Base-by-base conservation (phyloP, 2,113 vertebrate species). In the Megatriorchis doriae region DNA sequence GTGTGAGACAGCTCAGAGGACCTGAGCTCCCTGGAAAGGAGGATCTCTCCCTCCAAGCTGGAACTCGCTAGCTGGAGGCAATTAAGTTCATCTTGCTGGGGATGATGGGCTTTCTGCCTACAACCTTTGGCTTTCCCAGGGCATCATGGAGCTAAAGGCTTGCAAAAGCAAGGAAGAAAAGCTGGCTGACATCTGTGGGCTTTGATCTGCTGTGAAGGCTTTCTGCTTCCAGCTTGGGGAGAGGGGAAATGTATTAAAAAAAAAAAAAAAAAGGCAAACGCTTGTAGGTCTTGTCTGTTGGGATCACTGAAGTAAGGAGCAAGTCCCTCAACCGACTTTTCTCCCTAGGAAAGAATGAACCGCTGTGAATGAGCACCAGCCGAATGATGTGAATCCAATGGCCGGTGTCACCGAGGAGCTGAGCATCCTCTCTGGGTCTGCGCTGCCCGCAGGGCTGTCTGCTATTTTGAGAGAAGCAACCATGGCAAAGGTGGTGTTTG, bases 401-500 rank as follows among this genome's bases (percentile, higher is more conserved):
- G 91, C n/a, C 5, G 2, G 32, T 71, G 81, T 45, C 81, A 38
- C 68, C 0, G 1, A 13, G 67, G 47, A 70, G 65, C 56, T 25
- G 52, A 52, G 77, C 48, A 52, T 32, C 81, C 42, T 63, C 40
- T 23, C 31, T 0, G 1, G 50, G 23, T 36, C 67, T 16, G 56
- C 0, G 3, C 40, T 61, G 56, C 48, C 48, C 25, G 50, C 45
- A 13, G 79, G 74, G 87, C 74, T 66, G 52, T 2, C 61, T 50
- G 47, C 65, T n/a, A 0, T 26, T 27, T 5, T 14, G n/a, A 29
- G 72, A 59, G 45, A 2, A 80, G 79, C 7, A 65, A 55, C 13
- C 0, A 0, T 1, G n/a, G 68, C 56, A 38, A 11, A 14, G 47
- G 58, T 43, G 68, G 34, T 45, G 19, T 16, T 18, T 34, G 40